phyloP scores from a whole-genome alignment of 2,797 vertebrate species.

The Tokudaia muenninki region DNA sequence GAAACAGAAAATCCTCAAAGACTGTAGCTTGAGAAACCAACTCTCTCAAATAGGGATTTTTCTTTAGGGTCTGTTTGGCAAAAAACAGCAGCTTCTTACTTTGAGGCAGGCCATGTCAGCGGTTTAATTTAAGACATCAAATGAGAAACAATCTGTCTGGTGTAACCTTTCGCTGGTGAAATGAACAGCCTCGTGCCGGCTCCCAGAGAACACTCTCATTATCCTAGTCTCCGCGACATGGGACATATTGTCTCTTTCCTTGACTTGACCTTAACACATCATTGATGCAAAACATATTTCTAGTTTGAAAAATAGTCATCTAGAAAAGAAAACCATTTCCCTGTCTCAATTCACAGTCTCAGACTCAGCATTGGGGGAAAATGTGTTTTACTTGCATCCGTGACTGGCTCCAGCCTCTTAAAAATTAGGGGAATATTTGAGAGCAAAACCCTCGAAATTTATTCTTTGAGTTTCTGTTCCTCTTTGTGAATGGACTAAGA shows the following conservation, averaged over 20 bases:
- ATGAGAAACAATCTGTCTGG: constrained; percentile 77
- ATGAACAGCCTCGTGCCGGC: constrained; percentile 79
- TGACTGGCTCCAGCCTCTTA: constrained; percentile 59
- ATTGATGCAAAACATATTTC: constrained; percentile 77
- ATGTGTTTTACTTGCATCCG: constrained; percentile 59
- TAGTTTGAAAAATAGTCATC: constrained; percentile 81
- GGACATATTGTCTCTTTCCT: constrained; percentile 82
- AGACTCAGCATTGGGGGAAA: constrained; percentile 21
- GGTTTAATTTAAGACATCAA: constrained; percentile 80
- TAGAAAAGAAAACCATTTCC: constrained; percentile 80
- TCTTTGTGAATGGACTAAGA: constrained; percentile 47
- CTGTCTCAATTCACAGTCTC: constrained; percentile 49
- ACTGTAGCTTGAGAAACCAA: background rate
- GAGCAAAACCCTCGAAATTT: constrained; percentile 64
- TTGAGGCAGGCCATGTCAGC: constrained; percentile 74
- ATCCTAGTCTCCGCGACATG: constrained; percentile 68
- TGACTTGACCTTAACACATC: constrained; percentile 81
- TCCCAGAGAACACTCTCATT: constrained; percentile 81
- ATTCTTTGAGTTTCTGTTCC: constrained; percentile 51
- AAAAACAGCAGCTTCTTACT: constrained; percentile 70
- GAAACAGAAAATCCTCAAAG: constrained; percentile 57
- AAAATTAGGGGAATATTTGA: constrained; percentile 65
- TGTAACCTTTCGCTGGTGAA: constrained; percentile 78
- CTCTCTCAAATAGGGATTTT: constrained; percentile 58
- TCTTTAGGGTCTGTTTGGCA: constrained; percentile 75